phyloP scores from a whole-genome alignment of 2,888 invertebrate species.

The Drosophila borealis region DNA sequence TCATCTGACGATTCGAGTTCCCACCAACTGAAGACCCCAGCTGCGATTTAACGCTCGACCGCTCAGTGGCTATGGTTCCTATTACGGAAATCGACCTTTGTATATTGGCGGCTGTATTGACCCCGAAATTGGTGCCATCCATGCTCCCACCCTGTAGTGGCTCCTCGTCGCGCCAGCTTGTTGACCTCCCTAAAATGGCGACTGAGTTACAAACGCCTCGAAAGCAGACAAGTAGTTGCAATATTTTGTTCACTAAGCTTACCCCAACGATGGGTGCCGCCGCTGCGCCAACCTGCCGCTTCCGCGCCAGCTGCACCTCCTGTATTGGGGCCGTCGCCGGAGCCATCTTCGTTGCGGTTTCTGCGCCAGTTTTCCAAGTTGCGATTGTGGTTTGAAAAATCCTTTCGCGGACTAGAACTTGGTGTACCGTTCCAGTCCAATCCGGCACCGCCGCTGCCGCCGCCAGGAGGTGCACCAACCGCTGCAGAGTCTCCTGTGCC shows the following conservation, averaged over 20 bases:
- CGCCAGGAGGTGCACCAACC: conserved; percentile 9
- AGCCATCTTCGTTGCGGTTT: conserved; percentile 81
- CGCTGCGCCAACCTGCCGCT: conserved; percentile 71
- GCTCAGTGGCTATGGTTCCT: conserved; percentile 68
- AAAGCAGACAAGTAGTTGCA: too few species aligned
- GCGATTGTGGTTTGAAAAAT: conserved; percentile 79
- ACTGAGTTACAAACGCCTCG: background rate
- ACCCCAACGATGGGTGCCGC: conserved; percentile 81
- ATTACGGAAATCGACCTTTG: conserved; percentile 81
- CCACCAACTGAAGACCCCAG: background rate
- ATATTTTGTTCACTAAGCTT: conserved; percentile 20
- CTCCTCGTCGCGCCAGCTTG: conserved; percentile 84
- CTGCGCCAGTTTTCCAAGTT: conserved; percentile 84
- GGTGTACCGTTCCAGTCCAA: conserved; percentile 83
- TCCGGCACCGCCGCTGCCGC: conserved; percentile 27
- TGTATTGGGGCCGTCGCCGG: conserved; percentile 60
- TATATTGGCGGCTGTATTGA: conserved; percentile 50
- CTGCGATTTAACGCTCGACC: conserved; percentile 33
- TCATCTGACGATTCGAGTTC: conserved; percentile 19
- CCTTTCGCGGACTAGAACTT: conserved; percentile 83
- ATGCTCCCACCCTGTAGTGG: conserved; percentile 27
- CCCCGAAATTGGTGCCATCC: conserved; percentile 36
- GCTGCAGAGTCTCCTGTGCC: conserved; percentile 67
- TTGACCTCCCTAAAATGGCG: conserved; percentile 79
- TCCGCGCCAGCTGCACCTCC: conserved; percentile 44